A percentile compares a stretch with the other conserved stretches of the same genome.
Evolutionary conservation across 2,797 vertebrate genomes (phyloP).

Genomic region (Pelochelys cantorii): DNA sequence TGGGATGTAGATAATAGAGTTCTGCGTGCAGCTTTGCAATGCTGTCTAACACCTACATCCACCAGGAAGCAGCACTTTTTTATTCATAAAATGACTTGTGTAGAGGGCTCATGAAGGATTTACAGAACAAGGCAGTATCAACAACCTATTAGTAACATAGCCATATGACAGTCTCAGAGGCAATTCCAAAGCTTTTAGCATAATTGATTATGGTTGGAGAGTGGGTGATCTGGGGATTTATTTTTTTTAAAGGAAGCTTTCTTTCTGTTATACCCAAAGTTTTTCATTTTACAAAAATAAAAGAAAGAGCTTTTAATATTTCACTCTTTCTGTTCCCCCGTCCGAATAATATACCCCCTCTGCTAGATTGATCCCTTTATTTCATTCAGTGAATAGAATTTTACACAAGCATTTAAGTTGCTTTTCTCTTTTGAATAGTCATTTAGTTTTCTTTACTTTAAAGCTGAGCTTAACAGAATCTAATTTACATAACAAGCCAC

Average conservation of each 20-base stretch:
- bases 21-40: conserved; percentile 36
- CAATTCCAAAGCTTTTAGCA: conserved; percentile 43
- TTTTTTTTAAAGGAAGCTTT: neutral
- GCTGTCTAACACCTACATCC: conserved; percentile 48
- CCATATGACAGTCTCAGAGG: conserved; percentile 23
- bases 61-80: conserved; percentile 41
- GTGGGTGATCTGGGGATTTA: conserved; percentile 10
- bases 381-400: conserved; percentile 27
- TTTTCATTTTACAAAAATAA: neutral
- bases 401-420: conserved; percentile 28
- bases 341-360: neutral
- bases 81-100: conserved; percentile 57
- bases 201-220: conserved; percentile 29
- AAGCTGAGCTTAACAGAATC: conserved; percentile 3
- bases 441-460: conserved; percentile 49
- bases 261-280: neutral
- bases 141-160: conserved; percentile 37
- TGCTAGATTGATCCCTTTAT: neutral
- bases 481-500: conserved; percentile 57
- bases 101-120: conserved; percentile 49
- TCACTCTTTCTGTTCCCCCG: neutral
- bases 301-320: conserved; percentile 9
- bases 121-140: conserved; percentile 45
- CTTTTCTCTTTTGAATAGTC: conserved; percentile 38
- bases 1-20: conserved; percentile 41